Conservation (phyloP, 2,113 vertebrate species). For the Nycticebus coucang region DNA sequence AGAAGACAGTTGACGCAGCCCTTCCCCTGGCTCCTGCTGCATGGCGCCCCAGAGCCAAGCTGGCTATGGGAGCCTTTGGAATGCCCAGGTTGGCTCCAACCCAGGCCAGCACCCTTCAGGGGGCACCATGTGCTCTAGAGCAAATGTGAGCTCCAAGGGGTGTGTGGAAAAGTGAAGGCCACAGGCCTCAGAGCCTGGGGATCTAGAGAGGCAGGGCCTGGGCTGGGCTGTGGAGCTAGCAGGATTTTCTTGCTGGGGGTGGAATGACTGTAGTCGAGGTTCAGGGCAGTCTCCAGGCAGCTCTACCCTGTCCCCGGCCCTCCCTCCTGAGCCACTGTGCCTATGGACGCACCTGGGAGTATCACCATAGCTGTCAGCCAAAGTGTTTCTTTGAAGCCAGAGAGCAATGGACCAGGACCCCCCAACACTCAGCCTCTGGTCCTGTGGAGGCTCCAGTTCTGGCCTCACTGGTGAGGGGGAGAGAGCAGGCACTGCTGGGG, state of each 20-base stretch:
- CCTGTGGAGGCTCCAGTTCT: not conserved
- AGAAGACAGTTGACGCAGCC: not conserved
- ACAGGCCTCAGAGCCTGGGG: not conserved
- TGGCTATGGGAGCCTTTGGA: not conserved
- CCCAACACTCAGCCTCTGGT: not conserved
- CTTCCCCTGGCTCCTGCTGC: not conserved
- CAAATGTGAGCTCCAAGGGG: not conserved
- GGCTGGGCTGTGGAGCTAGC: accelerated
- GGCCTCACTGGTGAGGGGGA: not conserved
- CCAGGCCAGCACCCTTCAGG: not conserved
- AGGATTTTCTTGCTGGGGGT: not conserved
- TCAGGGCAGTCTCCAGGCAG: not conserved
- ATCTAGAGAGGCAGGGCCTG: accelerated
- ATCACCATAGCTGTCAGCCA: not conserved
- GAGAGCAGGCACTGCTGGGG: no score
- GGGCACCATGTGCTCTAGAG: not conserved
- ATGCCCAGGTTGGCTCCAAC: no score
- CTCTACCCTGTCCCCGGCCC: not conserved
- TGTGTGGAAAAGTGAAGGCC: no score
- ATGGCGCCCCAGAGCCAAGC: no score
- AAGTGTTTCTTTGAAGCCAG: not conserved
- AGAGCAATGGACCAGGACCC: not conserved
- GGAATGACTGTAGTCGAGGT: not conserved
- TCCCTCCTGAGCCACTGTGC: not conserved
- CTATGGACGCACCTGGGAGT: not conserved